A percentile compares a stretch with the other conserved stretches of the same genome.
These are phyloP conservation scores for Zaprionus camerounensis DNA, from an alignment of 1,140 invertebrate genomes.

Conservation along the genomic window DNA sequence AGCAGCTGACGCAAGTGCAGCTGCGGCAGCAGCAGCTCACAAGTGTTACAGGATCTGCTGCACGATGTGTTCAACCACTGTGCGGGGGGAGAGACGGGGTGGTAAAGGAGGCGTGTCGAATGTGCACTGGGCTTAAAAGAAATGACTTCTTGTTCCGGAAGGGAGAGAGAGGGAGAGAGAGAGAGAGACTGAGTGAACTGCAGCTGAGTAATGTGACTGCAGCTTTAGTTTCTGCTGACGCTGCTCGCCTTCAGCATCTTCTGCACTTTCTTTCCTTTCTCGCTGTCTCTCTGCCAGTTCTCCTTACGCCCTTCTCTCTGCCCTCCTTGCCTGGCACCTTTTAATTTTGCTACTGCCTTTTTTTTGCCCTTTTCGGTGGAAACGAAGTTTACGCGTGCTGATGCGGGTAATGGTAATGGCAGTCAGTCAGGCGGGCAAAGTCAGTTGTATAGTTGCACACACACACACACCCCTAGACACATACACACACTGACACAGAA, in stretches of 20 bases:
- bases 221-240: conserved; percentile 12
- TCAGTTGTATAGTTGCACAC: conserved; percentile 28
- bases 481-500: neutral
- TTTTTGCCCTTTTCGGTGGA: conserved; percentile 49
- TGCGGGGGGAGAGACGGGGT: neutral
- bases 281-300: conserved; percentile 13
- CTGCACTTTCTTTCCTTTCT: conserved; percentile 11
- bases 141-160: conserved; percentile 77
- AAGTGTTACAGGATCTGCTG: neutral
- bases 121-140: conserved; percentile 68
- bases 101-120: conserved; percentile 9
- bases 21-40: neutral
- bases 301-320: neutral
- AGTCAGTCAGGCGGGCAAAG: conserved; percentile 61
- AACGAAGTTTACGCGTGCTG: conserved; percentile 81
- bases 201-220: conserved; percentile 27
- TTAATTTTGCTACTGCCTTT: conserved; percentile 9
- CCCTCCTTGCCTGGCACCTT: neutral
- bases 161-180: neutral
- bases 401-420: conserved; percentile 72
- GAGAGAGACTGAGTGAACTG: neutral
- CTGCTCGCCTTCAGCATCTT: neutral
- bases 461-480: conserved; percentile 21
- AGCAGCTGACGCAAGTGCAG: neutral
- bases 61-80: conserved; percentile 18